Conservation (phyloP, 2,113 vertebrate species). For the Myocastor coypus region DNA sequence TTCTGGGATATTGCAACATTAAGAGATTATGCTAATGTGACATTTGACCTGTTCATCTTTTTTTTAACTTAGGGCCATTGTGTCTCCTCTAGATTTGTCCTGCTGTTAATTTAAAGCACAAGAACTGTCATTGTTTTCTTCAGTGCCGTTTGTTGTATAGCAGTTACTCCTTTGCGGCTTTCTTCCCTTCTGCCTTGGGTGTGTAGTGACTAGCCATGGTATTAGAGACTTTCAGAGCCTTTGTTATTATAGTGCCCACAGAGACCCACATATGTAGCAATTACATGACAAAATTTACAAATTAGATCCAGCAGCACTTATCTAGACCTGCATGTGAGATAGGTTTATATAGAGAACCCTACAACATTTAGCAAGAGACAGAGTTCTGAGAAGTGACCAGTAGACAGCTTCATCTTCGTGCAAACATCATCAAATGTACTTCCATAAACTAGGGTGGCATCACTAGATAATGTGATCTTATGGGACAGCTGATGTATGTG, state of each 20-base stretch:
- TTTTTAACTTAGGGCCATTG: neutral
- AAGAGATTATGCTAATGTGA: neutral
- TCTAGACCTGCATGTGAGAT: too few species aligned
- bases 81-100: neutral
- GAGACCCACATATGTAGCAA: too few species aligned
- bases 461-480: too few species aligned
- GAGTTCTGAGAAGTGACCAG: too few species aligned
- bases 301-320: too few species aligned
- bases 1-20: slow-evolving; percentile 25
- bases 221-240: neutral
- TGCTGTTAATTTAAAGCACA: slow-evolving; percentile 3
- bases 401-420: too few species aligned
- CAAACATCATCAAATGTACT: too few species aligned
- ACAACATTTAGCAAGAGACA: too few species aligned
- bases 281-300: too few species aligned
- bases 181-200: neutral
- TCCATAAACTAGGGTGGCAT: too few species aligned
- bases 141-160: neutral
- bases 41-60: slow-evolving; percentile 27
- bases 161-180: neutral
- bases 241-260: neutral
- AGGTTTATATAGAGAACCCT: too few species aligned
- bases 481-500: too few species aligned
- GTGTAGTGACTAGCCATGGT: neutral
- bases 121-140: neutral